Conservation (phyloP, 1,140 invertebrate species). For the Euwallacea similis region DNA sequence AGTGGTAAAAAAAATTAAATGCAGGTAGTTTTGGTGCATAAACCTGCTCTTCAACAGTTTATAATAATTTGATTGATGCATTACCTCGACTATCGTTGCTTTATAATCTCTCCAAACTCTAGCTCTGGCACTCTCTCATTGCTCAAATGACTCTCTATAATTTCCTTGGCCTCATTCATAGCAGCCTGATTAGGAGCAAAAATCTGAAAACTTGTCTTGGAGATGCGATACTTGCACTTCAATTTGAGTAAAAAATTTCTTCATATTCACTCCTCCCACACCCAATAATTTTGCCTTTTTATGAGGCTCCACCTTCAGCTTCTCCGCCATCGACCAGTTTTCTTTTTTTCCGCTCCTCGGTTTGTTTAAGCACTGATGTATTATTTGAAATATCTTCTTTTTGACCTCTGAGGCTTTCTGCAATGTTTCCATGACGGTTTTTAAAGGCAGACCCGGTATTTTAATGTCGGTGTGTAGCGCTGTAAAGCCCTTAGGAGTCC, state of each 20-base stretch:
- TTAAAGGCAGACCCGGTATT: constrained; percentile 85
- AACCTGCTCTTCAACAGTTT: too few relatives aligned
- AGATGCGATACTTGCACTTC: constrained; percentile 78
- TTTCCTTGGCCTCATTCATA: constrained; percentile 86
- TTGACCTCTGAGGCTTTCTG: constrained; percentile 75
- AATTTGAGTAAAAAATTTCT: constrained; percentile 81
- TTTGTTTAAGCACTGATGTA: constrained; percentile 70
- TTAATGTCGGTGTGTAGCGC: constrained; percentile 95
- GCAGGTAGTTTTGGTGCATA: too few relatives aligned
- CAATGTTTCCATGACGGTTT: constrained; percentile 85
- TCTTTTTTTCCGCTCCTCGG: constrained; percentile 71
- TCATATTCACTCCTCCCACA: constrained; percentile 82
- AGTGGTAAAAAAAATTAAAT: too few relatives aligned
- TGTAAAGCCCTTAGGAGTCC: constrained; percentile 89
- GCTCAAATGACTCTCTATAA: constrained; percentile 66
- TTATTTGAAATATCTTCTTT: constrained; percentile 78
- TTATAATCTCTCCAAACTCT: constrained; percentile 94
- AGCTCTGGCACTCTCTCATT: constrained; percentile 76
- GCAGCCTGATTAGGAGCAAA: constrained; percentile 91
- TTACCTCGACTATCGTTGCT: constrained; percentile 80
- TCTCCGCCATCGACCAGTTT: constrained; percentile 86
- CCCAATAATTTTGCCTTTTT: constrained; percentile 84
- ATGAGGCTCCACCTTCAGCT: constrained; percentile 77
- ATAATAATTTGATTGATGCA: neutral
- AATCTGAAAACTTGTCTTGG: constrained; percentile 78